A percentile compares a stretch with the other conserved stretches of the same genome.
Evolutionary conservation across 2,113 vertebrate genomes (phyloP).

Genomic region (Vombatus ursinus): DNA sequence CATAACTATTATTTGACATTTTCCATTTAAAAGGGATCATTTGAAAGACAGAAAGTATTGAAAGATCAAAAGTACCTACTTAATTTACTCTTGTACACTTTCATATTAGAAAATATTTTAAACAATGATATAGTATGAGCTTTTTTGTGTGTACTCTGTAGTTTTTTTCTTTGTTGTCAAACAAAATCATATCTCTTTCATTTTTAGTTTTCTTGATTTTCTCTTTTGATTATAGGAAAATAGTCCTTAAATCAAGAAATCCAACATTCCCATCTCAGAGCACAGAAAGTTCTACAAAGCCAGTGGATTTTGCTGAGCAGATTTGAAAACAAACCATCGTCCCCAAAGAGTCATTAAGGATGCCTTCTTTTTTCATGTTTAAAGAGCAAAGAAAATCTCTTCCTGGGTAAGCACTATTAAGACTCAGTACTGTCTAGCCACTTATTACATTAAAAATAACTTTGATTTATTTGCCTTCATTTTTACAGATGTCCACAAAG

Average conservation of each 20-base stretch:
- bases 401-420: conserved; percentile 18
- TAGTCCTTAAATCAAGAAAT: conserved; percentile 59
- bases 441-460: conserved; percentile 62
- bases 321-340: conserved; percentile 66
- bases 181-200: background rate
- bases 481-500: conserved; percentile 10
- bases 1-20: too few relatives aligned
- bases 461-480: conserved; percentile 35
- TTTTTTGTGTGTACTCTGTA: conserved; percentile 27
- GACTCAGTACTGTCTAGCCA: conserved; percentile 18
- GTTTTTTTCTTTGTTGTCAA: conserved; percentile 44
- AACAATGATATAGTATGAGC: conserved; percentile 49
- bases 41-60: conserved; percentile 49
- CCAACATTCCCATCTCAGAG: conserved; percentile 35
- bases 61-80: conserved; percentile 63
- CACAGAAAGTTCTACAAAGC: conserved; percentile 66
- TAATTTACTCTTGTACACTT: conserved; percentile 70
- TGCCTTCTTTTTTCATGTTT: conserved; percentile 20
- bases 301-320: conserved; percentile 64
- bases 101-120: conserved; percentile 61
- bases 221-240: conserved; percentile 69
- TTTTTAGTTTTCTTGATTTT: conserved; percentile 64
- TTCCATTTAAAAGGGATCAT: background rate
- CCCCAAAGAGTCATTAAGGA: conserved; percentile 54
- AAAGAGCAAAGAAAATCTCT: conserved; percentile 50